Evolutionary conservation across 2,888 invertebrate genomes (phyloP), one percentile per base, ranked within the genome.

Genomic region (Plusia festucae): DNA sequence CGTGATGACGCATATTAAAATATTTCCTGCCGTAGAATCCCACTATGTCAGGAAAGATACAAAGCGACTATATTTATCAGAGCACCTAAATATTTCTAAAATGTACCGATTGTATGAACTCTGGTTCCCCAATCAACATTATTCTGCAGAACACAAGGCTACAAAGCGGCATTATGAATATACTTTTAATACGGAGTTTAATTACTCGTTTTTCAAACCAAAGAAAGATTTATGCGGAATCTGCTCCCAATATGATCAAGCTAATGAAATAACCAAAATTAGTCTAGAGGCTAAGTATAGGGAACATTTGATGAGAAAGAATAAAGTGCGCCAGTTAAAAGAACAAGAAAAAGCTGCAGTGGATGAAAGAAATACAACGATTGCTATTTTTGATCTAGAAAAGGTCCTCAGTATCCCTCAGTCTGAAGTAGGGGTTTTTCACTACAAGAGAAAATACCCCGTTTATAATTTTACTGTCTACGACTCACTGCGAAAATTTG

Each of bases 401-500:
- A 34, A 54, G 32, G 32, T 34, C 3, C 9, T 54, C 18, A 40
- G 40, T 20, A 32, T 54, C 20, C 54, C 54, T 18, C 54, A 54
- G 40, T 34, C 54, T 20, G 34, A 60, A n/a, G 60, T 52, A n/a
- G 59, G 52, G 53, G n/a, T 34, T n/a, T 59, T 59, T 30, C 59
- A 59, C 52, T 51, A 52, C 20, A 59, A 49, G 18, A n/a, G 20
- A 11, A n/a, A 51, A n/a, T n/a, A n/a, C n/a, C n/a, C n/a, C n/a
- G n/a, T n/a, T n/a, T n/a, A n/a, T n/a, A n/a, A n/a, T n/a, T 4
- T 51, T 51, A 51, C 51, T 51, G 20, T 51, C 51, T 51, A 16
- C 20, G 16, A 46, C 15, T 7, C 18, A 18, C 6, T 18, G 18
- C 15, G 18, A 16, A 9, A 5, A 16, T 16, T 7, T 20, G 68